phyloP scores from a whole-genome alignment of 1,140 invertebrate species.

The Planococcus citri region DNA sequence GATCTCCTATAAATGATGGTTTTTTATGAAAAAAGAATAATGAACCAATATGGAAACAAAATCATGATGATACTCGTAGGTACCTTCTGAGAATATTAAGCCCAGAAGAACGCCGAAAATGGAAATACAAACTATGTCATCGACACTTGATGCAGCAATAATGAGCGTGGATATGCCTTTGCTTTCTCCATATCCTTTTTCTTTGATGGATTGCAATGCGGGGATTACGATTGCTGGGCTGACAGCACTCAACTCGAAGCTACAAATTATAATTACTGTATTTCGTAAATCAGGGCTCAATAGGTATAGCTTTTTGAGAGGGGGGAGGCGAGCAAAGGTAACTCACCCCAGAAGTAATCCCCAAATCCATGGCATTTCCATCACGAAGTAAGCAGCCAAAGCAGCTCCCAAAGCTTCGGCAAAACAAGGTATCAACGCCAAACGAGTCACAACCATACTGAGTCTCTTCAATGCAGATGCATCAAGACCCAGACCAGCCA shows the following conservation, averaged over 20 bases:
- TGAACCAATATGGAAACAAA: no score
- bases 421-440: conserved; percentile 52
- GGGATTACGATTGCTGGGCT: conserved; percentile 70
- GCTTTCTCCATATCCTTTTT: conserved; percentile 49
- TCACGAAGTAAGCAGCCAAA: conserved; percentile 41
- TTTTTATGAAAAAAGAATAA: no score
- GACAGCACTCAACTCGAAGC: conserved; percentile 51
- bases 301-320: no score
- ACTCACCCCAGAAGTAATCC: conserved; percentile 47
- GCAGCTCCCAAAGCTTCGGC: conserved; percentile 47
- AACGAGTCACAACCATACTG: conserved; percentile 42
- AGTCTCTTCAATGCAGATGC: conserved; percentile 45
- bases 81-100: conserved; percentile 44
- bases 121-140: conserved; percentile 65
- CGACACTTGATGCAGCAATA: conserved; percentile 61
- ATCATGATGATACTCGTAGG: no score
- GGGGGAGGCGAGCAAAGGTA: no score
- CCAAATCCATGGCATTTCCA: conserved; percentile 58
- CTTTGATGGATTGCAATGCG: conserved; percentile 48
- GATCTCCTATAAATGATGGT: conserved; percentile 26
- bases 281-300: no score
- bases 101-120: conserved; percentile 51
- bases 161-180: conserved; percentile 65
- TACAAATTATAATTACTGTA: conserved; percentile 9
- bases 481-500: conserved; percentile 62